Conservation (phyloP, 30 jellyfish, hydroid and myxozoan species). For the Cassiopea xamachana region DNA sequence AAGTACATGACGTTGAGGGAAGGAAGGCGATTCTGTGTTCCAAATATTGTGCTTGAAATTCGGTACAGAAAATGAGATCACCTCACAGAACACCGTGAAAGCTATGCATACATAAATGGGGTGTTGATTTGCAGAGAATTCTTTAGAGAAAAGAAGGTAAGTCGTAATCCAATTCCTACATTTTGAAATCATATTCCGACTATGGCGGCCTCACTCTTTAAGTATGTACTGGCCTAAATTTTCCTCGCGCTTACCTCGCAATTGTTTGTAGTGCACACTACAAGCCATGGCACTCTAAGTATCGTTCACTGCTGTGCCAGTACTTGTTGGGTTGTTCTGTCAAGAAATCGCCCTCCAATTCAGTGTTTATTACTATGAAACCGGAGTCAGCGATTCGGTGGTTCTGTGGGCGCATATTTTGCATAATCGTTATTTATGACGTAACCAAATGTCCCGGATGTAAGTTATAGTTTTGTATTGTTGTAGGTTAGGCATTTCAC, state of each 20-base stretch:
- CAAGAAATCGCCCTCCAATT: constrained; percentile 59
- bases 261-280: no score
- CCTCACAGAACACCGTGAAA: constrained; percentile 20
- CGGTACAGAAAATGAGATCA: constrained; percentile 77
- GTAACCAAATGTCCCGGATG: constrained; percentile 60
- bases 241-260: constrained; percentile 25
- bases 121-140: constrained; percentile 20
- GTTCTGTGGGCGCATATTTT: constrained; percentile 79
- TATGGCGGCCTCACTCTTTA: constrained; percentile 38
- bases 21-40: constrained; percentile 53
- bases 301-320: background rate
- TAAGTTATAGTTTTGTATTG: background rate
- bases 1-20: constrained; percentile 69
- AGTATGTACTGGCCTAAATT: constrained; percentile 40
- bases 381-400: constrained; percentile 82
- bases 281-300: background rate
- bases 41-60: constrained; percentile 40
- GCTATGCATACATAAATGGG: constrained; percentile 15
- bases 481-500: background rate
- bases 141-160: constrained; percentile 22
- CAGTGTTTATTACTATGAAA: constrained; percentile 70
- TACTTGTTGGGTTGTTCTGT: constrained; percentile 20
- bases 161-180: background rate
- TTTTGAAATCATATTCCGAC: background rate
- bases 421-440: constrained; percentile 59